Evolutionary conservation across 2,888 invertebrate species (phyloP).

Genomic region (Cantharis rustica): DNA sequence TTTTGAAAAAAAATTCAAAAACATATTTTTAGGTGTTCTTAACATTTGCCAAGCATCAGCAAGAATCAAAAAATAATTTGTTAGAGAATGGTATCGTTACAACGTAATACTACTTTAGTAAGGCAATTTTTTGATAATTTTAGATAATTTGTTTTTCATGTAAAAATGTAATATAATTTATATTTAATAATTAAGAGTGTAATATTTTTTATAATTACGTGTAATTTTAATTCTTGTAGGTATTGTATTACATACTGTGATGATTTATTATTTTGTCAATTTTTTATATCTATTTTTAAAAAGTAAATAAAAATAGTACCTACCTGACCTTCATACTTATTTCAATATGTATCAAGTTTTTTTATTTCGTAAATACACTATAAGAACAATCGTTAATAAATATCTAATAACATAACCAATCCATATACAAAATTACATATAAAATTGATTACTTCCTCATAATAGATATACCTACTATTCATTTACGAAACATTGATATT

Average conservation of each 20-base stretch:
- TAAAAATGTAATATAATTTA: too few relatives aligned
- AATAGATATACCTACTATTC: too few relatives aligned
- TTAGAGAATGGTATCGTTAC: not conserved
- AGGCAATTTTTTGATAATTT: not conserved
- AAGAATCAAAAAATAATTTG: constrained; percentile 5
- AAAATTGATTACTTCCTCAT: too few relatives aligned
- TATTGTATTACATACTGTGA: not conserved
- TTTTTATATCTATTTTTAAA: not conserved
- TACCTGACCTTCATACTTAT: too few relatives aligned
- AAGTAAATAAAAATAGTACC: too few relatives aligned
- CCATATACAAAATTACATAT: too few relatives aligned
- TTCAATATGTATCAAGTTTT: too few relatives aligned
- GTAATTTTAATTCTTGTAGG: not conserved
- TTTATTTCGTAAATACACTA: too few relatives aligned
- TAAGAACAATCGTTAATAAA: too few relatives aligned
- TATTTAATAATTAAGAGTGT: not conserved
- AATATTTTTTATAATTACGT: not conserved
- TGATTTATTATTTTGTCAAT: not conserved
- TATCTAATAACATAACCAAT: too few relatives aligned
- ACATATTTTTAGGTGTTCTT: constrained; percentile 62
- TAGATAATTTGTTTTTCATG: not conserved
- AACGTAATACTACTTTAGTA: too few relatives aligned
- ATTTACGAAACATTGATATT: too few relatives aligned
- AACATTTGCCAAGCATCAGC: constrained; percentile 66
- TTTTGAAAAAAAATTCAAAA: not conserved